phyloP scores from a whole-genome alignment of 2,113 vertebrate genomes.

The Solea senegalensis region DNA sequence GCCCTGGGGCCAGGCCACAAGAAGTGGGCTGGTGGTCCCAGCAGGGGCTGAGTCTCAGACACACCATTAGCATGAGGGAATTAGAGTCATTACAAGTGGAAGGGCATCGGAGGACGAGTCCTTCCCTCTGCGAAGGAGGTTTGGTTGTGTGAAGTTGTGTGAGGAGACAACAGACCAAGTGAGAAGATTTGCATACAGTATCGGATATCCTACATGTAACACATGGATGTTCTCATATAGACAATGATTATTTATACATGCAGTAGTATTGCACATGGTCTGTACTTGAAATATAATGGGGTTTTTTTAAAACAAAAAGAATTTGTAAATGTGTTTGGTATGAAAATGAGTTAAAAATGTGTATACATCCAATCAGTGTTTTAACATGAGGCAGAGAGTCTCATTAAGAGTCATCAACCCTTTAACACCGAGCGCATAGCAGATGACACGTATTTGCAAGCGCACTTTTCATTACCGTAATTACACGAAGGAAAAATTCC shows the following conservation, averaged over 20 bases:
- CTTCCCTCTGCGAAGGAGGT: conserved; percentile 69
- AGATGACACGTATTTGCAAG: too few species aligned
- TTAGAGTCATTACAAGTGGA: conserved; percentile 89
- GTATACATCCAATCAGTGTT: neutral
- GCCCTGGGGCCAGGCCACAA: conserved; percentile 83
- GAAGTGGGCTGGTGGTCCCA: conserved; percentile 86
- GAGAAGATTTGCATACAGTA: neutral
- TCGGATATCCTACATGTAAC: neutral
- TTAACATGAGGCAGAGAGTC: too few species aligned
- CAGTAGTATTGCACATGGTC: neutral
- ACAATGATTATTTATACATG: neutral
- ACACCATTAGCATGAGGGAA: conserved; percentile 89
- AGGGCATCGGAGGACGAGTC: conserved; percentile 90
- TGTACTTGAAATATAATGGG: too few species aligned
- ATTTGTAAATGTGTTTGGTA: neutral
- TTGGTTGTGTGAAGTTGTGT: conserved; percentile 25
- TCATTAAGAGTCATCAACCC: too few species aligned
- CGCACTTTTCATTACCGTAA: too few species aligned
- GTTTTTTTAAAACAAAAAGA: too few species aligned
- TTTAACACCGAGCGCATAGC: too few species aligned
- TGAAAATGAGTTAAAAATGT: neutral
- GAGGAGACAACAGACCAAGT: conserved; percentile 14
- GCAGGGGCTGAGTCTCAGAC: conserved; percentile 84
- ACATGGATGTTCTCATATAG: neutral
- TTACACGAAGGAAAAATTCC: too few species aligned